A percentile compares a stretch with the other conserved stretches of the same genome.
These are phyloP conservation scores for Tinamus major DNA, from an alignment of 2,797 vertebrate genomes.

Conservation along the genomic window DNA sequence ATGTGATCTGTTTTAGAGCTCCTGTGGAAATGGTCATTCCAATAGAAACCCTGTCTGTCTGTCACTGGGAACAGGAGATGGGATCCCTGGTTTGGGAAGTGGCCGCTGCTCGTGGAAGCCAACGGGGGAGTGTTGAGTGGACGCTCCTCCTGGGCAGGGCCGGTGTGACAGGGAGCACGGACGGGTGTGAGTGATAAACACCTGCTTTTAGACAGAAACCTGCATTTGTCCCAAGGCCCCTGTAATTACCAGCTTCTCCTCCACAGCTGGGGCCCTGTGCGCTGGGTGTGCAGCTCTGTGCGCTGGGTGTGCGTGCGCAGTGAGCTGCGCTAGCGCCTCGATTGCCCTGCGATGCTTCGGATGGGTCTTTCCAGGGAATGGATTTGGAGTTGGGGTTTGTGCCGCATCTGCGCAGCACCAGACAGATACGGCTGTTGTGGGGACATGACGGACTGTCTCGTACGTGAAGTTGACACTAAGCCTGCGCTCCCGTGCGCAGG, in stretches of 20 bases:
- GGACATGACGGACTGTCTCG: neutral
- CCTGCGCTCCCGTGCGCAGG: neutral
- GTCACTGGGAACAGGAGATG: neutral
- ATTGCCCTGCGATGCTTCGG: neutral
- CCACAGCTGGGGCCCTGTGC: too few species aligned
- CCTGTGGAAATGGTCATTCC: neutral
- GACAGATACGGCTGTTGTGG: neutral
- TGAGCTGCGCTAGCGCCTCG: neutral
- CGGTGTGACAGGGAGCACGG: too few species aligned
- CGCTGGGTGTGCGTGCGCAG: too few species aligned
- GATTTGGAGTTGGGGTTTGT: neutral
- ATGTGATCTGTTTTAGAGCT: neutral
- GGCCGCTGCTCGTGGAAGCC: neutral
- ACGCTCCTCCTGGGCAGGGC: neutral
- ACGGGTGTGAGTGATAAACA: neutral
- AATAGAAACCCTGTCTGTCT: neutral
- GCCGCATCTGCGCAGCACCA: neutral
- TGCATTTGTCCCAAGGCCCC: neutral
- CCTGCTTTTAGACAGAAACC: neutral
- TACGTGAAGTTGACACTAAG: neutral
- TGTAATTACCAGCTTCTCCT: neutral
- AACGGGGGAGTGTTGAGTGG: rapidly evolving
- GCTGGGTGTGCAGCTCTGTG: too few species aligned
- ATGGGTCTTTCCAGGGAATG: neutral
- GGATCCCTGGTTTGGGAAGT: neutral